phyloP scores from a whole-genome alignment of 2,797 vertebrate genomes.

The Crypturellus tataupa region DNA sequence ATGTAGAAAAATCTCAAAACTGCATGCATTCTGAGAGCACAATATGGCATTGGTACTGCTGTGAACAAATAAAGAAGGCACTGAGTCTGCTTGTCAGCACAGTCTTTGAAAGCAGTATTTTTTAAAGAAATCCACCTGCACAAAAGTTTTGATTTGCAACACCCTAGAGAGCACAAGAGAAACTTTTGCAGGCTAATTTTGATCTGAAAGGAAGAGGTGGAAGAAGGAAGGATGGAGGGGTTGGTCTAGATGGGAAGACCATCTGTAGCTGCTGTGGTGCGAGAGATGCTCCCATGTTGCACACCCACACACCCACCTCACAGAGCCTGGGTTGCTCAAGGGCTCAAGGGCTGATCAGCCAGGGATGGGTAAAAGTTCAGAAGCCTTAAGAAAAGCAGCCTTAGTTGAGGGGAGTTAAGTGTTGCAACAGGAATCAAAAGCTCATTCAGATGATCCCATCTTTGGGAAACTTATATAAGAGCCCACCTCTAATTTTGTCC shows the following conservation, averaged over 20 bases:
- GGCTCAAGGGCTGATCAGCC: neutral
- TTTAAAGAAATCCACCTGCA: neutral
- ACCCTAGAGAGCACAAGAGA: neutral
- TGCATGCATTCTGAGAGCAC: neutral
- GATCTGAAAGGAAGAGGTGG: conserved; percentile 36
- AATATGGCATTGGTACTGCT: neutral
- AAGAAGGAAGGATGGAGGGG: conserved; percentile 16
- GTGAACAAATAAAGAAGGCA: neutral
- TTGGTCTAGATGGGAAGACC: conserved; percentile 32
- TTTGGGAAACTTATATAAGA: neutral
- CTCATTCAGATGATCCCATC: neutral
- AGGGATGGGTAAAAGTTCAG: neutral
- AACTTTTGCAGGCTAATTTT: neutral
- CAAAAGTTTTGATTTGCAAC: neutral
- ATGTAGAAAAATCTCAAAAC: neutral
- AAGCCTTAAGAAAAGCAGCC: neutral
- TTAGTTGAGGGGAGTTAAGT: neutral
- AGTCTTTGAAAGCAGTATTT: neutral
- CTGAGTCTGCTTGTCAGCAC: neutral
- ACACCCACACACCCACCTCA: neutral
- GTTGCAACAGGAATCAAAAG: neutral
- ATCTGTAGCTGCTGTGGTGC: neutral
- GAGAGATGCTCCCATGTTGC: neutral
- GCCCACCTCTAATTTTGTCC: neutral
- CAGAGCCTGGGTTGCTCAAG: neutral